Conservation (phyloP, 2,888 invertebrate species). For the Lasioglossum lativentre region DNA sequence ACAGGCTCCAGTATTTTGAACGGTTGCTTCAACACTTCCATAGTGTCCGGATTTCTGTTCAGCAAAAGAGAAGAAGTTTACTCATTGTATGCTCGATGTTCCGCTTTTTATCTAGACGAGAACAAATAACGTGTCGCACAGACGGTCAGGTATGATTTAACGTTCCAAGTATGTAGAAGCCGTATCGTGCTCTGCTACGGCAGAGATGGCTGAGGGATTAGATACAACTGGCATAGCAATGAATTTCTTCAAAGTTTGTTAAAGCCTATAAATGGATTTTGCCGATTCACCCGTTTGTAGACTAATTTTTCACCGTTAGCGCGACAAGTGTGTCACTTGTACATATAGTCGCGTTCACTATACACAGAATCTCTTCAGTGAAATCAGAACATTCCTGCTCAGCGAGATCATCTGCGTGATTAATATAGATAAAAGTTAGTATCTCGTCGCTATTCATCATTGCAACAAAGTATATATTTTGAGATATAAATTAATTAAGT, state of each 20-base stretch:
- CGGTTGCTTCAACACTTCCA: neutral
- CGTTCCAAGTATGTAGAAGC: constrained; percentile 6
- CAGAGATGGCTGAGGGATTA: constrained; percentile 4
- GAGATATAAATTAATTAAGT: neutral
- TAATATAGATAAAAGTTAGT: neutral
- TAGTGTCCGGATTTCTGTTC: neutral
- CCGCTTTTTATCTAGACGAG: neutral
- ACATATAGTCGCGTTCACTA: neutral
- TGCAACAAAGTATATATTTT: neutral
- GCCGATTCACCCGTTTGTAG: constrained; percentile 16
- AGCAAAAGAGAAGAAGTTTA: neutral
- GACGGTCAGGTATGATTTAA: neutral
- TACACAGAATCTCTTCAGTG: neutral
- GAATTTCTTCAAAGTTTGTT: constrained; percentile 6
- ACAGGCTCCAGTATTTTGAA: neutral
- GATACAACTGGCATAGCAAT: constrained; percentile 5
- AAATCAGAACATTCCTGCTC: neutral
- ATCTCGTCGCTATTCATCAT: neutral
- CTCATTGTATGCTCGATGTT: neutral
- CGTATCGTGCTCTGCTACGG: neutral
- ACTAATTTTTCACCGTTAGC: constrained; percentile 5
- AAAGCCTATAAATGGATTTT: constrained; percentile 3
- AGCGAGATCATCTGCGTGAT: neutral
- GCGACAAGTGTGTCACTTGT: neutral
- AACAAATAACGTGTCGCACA: neutral